Evolutionary conservation across 2,113 vertebrate species (phyloP).

Genomic region (Chloropsis hardwickii): DNA sequence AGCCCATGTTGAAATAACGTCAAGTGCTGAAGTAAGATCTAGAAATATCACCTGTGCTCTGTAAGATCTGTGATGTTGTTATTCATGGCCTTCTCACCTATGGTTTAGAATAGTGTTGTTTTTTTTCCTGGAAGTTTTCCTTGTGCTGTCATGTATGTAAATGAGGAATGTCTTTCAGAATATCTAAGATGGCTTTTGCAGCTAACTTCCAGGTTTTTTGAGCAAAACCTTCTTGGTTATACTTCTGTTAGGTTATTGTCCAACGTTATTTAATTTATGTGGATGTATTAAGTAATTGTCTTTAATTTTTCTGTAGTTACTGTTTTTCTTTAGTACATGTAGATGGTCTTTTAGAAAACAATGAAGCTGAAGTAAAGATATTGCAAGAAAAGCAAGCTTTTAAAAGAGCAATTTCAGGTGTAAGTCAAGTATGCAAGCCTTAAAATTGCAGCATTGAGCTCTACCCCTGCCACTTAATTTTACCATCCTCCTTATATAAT

Average conservation of each 20-base stretch:
- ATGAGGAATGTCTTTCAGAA: neutral
- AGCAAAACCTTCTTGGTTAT: neutral
- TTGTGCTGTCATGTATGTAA: neutral
- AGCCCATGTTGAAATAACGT: neutral
- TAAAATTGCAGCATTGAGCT: neutral
- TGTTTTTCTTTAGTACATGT: neutral
- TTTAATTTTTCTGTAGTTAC: neutral
- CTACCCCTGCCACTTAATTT: neutral
- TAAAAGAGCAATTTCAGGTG: neutral
- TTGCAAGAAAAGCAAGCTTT: neutral
- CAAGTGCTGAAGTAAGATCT: neutral
- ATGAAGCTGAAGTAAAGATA: neutral
- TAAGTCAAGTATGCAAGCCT: neutral
- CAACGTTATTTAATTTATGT: neutral
- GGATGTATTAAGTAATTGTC: neutral
- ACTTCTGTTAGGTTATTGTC: neutral
- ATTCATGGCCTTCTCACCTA: neutral
- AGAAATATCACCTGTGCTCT: neutral
- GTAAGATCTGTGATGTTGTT: neutral
- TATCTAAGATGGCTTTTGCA: neutral
- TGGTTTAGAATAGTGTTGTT: neutral
- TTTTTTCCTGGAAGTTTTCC: neutral
- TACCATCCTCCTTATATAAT: neutral
- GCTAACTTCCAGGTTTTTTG: neutral
- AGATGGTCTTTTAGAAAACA: neutral